A percentile compares a stretch with the other conserved stretches of the same genome.
Conservation (phyloP, 2,797 vertebrate species). For the Xyrichtys novacula region DNA sequence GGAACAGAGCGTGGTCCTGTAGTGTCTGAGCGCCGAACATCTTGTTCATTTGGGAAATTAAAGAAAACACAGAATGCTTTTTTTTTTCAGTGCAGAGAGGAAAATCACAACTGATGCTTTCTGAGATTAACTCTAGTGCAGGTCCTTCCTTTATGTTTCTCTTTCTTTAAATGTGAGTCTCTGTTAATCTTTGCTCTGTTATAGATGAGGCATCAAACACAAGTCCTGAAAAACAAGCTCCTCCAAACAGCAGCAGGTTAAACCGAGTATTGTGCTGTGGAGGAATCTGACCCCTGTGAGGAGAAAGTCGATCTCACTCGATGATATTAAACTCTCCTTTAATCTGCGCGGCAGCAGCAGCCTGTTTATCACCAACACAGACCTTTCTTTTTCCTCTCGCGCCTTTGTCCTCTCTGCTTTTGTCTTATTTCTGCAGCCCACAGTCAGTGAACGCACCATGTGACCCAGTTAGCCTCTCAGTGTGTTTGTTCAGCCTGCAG, state of each 20-base stretch:
- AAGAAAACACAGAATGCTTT: too few relatives aligned
- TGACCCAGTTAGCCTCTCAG: constrained; percentile 46
- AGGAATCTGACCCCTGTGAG: neutral
- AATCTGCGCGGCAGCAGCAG: neutral
- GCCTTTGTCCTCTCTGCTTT: constrained; percentile 34
- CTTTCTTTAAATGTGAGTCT: too few relatives aligned
- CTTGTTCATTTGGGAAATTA: too few relatives aligned
- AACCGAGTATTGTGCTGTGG: neutral
- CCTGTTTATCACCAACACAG: neutral
- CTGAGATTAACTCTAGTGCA: too few relatives aligned
- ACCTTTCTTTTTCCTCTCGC: neutral
- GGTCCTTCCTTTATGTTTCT: too few relatives aligned
- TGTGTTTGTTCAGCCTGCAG: constrained; percentile 34
- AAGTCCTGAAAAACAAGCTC: neutral
- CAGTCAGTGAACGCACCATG: constrained; percentile 52
- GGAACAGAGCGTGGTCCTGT: too few relatives aligned
- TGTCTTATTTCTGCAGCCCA: constrained; percentile 6
- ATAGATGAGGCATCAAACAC: neutral
- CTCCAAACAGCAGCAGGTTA: neutral
- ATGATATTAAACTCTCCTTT: neutral
- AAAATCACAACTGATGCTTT: too few relatives aligned
- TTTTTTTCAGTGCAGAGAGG: too few relatives aligned
- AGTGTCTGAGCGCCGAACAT: too few relatives aligned
- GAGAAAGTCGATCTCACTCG: neutral
- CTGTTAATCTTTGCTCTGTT: too few relatives aligned